Evolutionary conservation across 2,888 invertebrate species (phyloP), one percentile per base, ranked within the genome.

Genomic region (Catonia carolina): DNA sequence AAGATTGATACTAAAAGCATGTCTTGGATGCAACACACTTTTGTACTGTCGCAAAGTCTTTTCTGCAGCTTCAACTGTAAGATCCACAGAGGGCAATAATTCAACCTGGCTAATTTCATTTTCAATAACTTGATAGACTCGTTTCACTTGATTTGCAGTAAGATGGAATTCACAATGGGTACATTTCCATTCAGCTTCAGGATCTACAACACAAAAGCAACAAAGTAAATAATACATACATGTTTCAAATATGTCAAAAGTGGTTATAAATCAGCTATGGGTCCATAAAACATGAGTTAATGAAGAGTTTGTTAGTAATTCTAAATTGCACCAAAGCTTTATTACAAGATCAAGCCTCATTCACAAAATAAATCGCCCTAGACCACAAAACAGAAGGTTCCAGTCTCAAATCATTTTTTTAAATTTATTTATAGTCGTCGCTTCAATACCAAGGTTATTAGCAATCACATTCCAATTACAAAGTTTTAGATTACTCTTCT

Each of bases 1-100:
- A 14, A 66, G 39, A 15, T 55, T 54, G 5, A 56, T 60, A 18
- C 85, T 77, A 57, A 87, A 77, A 10, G 84, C 81, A 71, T 91
- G 89, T 31, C 81, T 79, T 0, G 89, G 88, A 74, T 92, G 91
- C 59, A 92, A 74, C 53, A 86, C 79, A 0, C 79, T 78, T 64
- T 78, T 79, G 70, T 84, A 86, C 74, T 82, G 74, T 56, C 70
- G 72, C 23, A 73, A 56, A 18, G 66, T 60, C 56, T 63, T 60
- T 55, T 68, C 68, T n/a, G 63, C 53, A 15, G 50, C 57, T 58
- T 65, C 61, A 47, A 56, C 59, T 60, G 49, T 60, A 22, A 78
- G 75, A 0, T 78, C 73, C 1, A 79, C 78, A 31, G 78, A 77
- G 58, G 78, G 77, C 49, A 81, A 67, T 1, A 75, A 45, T 49